Evolutionary conservation across 2,797 vertebrate species (phyloP).

Genomic region (Threskiornis aethiopicus): DNA sequence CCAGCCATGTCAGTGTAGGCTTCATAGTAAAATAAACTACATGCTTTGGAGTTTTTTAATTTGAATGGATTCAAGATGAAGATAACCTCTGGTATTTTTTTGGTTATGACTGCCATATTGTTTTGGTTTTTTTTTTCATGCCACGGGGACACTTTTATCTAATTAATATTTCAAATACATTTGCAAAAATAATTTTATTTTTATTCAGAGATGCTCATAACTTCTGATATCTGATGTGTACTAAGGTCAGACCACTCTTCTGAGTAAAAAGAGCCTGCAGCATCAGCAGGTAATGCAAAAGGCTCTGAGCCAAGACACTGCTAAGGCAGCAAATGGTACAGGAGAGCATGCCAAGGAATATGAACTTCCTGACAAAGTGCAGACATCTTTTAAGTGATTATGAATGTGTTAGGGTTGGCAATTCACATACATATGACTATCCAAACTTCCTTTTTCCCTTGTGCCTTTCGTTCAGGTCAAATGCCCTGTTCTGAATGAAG

Average conservation of each 20-base stretch:
- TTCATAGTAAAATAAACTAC: not conserved
- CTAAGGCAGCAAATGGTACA: not conserved
- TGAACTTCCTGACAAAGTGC: not conserved
- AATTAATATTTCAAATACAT: not conserved
- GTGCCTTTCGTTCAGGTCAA: not conserved
- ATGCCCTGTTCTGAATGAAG: not conserved
- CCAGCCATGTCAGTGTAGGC: not conserved
- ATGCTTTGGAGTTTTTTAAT: not conserved
- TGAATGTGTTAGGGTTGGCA: not conserved
- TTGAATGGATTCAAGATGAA: not conserved
- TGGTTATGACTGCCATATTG: not conserved
- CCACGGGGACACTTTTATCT: not conserved
- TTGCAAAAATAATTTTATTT: not conserved
- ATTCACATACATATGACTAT: accelerated
- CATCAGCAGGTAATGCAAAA: not conserved
- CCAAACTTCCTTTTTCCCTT: not conserved
- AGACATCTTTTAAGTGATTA: not conserved
- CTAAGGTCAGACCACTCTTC: not conserved
- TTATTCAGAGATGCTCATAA: not conserved
- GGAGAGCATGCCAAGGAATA: not conserved
- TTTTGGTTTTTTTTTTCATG: not conserved
- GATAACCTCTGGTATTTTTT: not conserved
- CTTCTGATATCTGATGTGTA: not conserved
- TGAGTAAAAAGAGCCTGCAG: not conserved
- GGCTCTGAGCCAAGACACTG: not conserved